Conservation (phyloP, 2,888 invertebrate species). For the Chironomus tentans region DNA sequence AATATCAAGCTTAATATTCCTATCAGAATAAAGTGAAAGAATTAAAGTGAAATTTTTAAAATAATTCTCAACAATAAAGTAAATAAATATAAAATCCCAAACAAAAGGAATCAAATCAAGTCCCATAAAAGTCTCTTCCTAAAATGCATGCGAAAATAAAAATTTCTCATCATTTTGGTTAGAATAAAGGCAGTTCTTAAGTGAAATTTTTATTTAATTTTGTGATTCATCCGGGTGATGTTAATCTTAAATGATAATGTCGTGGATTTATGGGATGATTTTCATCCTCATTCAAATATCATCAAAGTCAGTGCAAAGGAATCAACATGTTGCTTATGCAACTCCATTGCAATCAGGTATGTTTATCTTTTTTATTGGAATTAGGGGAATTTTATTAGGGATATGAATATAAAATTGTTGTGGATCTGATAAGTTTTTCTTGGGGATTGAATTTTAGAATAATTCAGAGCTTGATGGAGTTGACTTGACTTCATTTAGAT, state of each 20-base stretch:
- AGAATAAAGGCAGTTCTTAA: neutral
- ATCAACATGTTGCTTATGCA: conserved; percentile 14
- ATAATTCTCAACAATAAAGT: too few relatives aligned
- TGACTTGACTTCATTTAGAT: too few relatives aligned
- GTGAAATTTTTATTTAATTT: neutral
- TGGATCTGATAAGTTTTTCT: too few relatives aligned
- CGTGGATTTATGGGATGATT: conserved; percentile 23
- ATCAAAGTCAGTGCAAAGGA: neutral
- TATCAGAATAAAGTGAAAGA: too few relatives aligned
- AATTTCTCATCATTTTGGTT: neutral
- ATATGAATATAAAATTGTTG: too few relatives aligned
- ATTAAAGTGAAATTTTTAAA: too few relatives aligned
- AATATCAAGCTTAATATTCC: too few relatives aligned
- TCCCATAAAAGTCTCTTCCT: neutral
- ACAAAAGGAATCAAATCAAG: neutral
- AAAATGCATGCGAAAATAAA: neutral
- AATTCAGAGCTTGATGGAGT: too few relatives aligned
- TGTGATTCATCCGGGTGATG: neutral
- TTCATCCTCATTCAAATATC: conserved; percentile 24
- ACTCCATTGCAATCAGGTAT: conserved; percentile 19
- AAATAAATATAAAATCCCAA: too few relatives aligned
- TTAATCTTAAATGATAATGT: conserved; percentile 21
- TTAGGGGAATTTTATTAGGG: too few relatives aligned
- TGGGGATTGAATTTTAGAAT: too few relatives aligned
- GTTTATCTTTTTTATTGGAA: too few relatives aligned